Base-by-base conservation (phyloP, 2,797 vertebrate genomes). In the Crocidura indochinensis region DNA sequence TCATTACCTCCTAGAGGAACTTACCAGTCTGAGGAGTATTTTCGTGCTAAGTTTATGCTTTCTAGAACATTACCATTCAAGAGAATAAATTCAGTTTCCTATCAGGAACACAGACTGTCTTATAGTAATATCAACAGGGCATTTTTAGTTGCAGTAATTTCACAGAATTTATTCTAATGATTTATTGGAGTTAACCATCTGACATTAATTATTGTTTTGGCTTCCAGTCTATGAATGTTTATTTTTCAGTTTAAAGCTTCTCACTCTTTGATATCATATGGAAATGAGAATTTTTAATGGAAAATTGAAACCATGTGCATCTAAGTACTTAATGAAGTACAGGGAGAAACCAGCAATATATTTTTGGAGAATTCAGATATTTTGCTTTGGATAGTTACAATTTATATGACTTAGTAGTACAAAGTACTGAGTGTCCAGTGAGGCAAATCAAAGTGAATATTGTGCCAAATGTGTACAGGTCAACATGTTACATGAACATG, bases 261-360 rank as follows among this genome's bases (percentile, higher is more conserved):
- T 97, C 97, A 97, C 97, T 98, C 98, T 99, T 98, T 99, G 98
- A 99, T 99, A 99, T 99, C 98, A 98, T 98, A 98, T 99, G 98
- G 98, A 99, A 99, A 99, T 99, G 97, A 98, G 98, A 98, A 97
- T 97, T 98, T 98, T 98, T 98, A 98, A 98, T 98, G 97, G 98
- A 98, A 99, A 99, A 99, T 99, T 98, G 98, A 98, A 98, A 99
- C 98, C 99, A 99, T 98, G 98, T 99, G 99, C 97, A 96, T 95
- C 97, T 98, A 98, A 98, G 98, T 97, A 97, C 97, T 98, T 99
- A 99, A 99, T 99, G 98, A 99, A 99, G 98, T 98, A 98, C 98
- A 99, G 98, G 98, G 98, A 98, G 97, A 97, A 97, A 97, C 95
- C 96, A 93, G 97, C 97, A 96, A 97, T 96, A 96, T 97, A 97